These are phyloP conservation scores for Heliangelus exortis DNA, from an alignment of 2,797 vertebrate species.

Conservation along the genomic window DNA sequence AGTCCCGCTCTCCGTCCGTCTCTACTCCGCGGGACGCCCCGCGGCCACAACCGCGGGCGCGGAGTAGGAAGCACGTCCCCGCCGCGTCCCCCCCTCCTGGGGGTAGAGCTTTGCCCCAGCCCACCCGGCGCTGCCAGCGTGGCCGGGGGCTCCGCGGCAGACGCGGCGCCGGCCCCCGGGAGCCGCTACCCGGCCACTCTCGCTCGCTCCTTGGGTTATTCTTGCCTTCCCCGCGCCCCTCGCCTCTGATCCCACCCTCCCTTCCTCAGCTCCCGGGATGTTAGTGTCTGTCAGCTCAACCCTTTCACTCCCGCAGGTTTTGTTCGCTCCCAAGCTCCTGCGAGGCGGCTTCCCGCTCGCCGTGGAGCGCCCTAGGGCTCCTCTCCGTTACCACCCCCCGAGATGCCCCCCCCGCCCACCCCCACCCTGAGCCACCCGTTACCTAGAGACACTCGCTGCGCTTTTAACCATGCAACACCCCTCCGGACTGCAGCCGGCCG, in stretches of 20 bases:
- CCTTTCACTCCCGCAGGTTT: neutral
- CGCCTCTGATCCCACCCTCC: neutral
- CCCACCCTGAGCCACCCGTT: constrained; percentile 76
- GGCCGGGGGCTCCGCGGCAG: neutral
- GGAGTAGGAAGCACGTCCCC: neutral
- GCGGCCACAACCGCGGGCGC: neutral
- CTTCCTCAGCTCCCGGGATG: neutral
- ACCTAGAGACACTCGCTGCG: constrained; percentile 89
- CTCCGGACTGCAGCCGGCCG: constrained; percentile 80
- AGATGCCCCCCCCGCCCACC: neutral
- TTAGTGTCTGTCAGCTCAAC: neutral
- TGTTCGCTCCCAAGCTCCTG: neutral
- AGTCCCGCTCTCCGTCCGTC: neutral
- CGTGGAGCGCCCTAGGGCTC: constrained; percentile 37
- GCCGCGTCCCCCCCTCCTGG: neutral
- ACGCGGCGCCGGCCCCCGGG: neutral
- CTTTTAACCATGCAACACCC: constrained; percentile 87
- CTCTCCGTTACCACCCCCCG: neutral
- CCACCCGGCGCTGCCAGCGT: neutral
- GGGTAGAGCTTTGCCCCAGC: neutral
- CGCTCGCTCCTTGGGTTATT: neutral
- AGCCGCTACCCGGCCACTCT: neutral
- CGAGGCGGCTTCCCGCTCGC: neutral
- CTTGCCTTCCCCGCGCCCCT: neutral
- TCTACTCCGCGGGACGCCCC: neutral